Conservation (phyloP, 2,888 invertebrate genomes). For the Protonemura montana region DNA sequence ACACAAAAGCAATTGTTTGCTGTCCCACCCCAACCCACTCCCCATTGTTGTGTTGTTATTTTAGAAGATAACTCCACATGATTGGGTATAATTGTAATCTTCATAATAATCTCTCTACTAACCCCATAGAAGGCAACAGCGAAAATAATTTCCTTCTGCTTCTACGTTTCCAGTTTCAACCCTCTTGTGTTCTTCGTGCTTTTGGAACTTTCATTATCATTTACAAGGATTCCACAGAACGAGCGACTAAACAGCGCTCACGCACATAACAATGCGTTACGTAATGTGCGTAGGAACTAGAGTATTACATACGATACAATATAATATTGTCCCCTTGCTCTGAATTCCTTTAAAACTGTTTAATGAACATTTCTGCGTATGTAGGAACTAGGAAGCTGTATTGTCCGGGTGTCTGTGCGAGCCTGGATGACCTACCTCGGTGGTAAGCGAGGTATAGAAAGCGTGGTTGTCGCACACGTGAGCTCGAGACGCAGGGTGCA, state of each 20-base stretch:
- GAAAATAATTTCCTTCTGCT: constrained; percentile 19
- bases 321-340: constrained; percentile 7
- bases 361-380: neutral
- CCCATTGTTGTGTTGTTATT: constrained; percentile 12
- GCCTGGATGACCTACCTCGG: no score
- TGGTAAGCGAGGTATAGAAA: no score
- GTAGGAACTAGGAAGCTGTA: neutral
- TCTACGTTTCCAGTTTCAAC: neutral
- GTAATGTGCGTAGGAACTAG: neutral
- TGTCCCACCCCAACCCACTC: neutral
- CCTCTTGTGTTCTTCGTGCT: neutral
- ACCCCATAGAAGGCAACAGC: neutral
- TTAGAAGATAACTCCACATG: neutral
- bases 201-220: constrained; percentile 18
- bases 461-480: no score
- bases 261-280: constrained; percentile 17
- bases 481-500: no score
- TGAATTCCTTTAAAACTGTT: constrained; percentile 1
- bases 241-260: neutral
- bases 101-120: neutral
- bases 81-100: constrained; percentile 28
- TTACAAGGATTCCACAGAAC: constrained; percentile 21
- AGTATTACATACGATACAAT: constrained; percentile 10
- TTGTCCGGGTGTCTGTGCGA: neutral
- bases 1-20: neutral